phyloP scores from a whole-genome alignment of 2,888 invertebrate genomes.

The Megaustenia siamemsis region DNA sequence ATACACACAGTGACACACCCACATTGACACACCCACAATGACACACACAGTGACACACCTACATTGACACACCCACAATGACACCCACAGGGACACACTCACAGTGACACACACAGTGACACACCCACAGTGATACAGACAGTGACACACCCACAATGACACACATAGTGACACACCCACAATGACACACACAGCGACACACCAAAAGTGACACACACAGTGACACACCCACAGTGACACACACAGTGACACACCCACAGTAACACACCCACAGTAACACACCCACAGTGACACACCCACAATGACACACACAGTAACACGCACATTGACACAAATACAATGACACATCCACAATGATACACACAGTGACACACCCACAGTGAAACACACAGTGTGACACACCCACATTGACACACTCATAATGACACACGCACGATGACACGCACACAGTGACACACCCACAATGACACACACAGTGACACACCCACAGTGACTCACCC shows the following conservation, averaged over 20 bases:
- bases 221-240: too few species aligned
- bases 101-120: conserved; percentile 11
- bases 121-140: not conserved
- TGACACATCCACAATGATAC: not conserved
- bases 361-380: not conserved
- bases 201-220: conserved; percentile 13
- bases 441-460: not conserved
- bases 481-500: too few species aligned
- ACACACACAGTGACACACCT: conserved; percentile 21
- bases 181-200: conserved; percentile 23
- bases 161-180: too few species aligned
- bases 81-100: too few species aligned
- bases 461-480: not conserved
- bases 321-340: not conserved
- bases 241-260: too few species aligned
- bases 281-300: conserved; percentile 12
- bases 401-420: not conserved
- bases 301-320: too few species aligned
- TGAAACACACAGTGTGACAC: not conserved
- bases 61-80: conserved; percentile 11
- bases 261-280: too few species aligned
- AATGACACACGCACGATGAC: conserved; percentile 14
- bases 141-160: too few species aligned
- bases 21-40: too few species aligned
- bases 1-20: too few species aligned